Base-by-base conservation (phyloP, 64 coral and sea anemone species). In the Astreopora myriophthalma region DNA sequence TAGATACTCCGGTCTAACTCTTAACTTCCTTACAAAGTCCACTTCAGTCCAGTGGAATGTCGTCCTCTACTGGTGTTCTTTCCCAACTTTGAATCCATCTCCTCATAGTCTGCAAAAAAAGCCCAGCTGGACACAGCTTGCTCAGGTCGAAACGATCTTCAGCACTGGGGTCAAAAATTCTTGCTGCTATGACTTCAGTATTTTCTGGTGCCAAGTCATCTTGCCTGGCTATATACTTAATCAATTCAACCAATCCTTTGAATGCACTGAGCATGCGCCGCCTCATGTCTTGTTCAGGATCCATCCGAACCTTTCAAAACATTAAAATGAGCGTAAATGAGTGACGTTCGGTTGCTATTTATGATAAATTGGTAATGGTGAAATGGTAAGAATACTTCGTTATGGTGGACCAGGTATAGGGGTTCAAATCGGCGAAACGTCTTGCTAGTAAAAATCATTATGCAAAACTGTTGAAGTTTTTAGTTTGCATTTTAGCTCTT, bases 231-330 rank as follows among this genome's bases (percentile, higher is more conserved):
- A 29, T 4, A 48, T 34, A 52, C 76, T 57, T 80, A 13, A 27
- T 32, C 0, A 6, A 20, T 80, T 57, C 76, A 33, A 60, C 29
- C 7, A 55, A 11, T 57, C 46, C 76, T 20, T 57, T 48, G 48
- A 80, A 57, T 60, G 76, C 76, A 80, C 34, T 30, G 48, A 80
- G 76, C 76, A 80, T 80, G 14, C 76, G 76, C 14, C 23, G 44
- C 16, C 76, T 80, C 76, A 80, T 34, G 48, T 58, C 19, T 12
- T 5, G 48, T 33, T 80, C 76, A 19, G 46, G 6, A 11, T 19
- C 19, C 26, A 57, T 22, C 76, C 48, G 60, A 73, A 73, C 70
- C 61, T 64, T 11, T 64, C 23, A 26, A 64, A 26, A 64, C 16
- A 7, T 3, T 25, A 64, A 10, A 55, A 44, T 44, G n/a, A n/a